phyloP scores from a whole-genome alignment of 2,888 invertebrate genomes.

The Ochropleura plecta region DNA sequence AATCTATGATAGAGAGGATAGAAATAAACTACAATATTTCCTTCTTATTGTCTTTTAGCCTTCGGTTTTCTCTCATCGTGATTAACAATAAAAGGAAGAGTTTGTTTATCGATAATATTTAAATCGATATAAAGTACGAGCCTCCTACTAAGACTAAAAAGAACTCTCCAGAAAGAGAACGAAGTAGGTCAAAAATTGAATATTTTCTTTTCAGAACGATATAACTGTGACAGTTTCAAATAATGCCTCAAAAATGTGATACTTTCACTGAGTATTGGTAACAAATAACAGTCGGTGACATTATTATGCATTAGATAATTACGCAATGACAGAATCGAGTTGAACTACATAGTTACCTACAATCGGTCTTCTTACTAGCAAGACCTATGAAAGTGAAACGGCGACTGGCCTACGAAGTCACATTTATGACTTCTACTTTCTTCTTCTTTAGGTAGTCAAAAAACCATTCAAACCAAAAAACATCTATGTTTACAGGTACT shows the following conservation, averaged over 20 bases:
- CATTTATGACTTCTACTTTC: background rate
- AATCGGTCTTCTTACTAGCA: slow-evolving; percentile 5
- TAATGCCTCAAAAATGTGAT: background rate
- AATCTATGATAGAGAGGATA: background rate
- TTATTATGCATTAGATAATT: slow-evolving; percentile 43
- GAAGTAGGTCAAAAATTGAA: background rate
- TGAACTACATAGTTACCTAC: slow-evolving; percentile 17
- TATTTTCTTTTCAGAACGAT: slow-evolving; percentile 7
- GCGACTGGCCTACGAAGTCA: background rate
- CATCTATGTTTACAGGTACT: no score
- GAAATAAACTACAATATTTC: background rate
- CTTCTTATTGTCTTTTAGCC: slow-evolving; percentile 17
- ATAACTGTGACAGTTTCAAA: background rate
- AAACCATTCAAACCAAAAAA: background rate
- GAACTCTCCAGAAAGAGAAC: background rate
- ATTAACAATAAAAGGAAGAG: slow-evolving; percentile 35
- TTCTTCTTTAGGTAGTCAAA: no score
- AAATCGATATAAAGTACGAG: background rate
- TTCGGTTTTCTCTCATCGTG: slow-evolving; percentile 23
- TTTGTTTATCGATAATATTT: background rate
- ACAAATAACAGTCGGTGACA: slow-evolving; percentile 17
- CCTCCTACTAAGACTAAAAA: background rate
- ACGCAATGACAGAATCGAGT: slow-evolving; percentile 37
- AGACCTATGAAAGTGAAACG: slow-evolving; percentile 35
- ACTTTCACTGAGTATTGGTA: slow-evolving; percentile 36